Evolutionary conservation across 2,888 invertebrate species (phyloP), one percentile per base, ranked within the genome.

Genomic region (Drosophila subsilvestris): DNA sequence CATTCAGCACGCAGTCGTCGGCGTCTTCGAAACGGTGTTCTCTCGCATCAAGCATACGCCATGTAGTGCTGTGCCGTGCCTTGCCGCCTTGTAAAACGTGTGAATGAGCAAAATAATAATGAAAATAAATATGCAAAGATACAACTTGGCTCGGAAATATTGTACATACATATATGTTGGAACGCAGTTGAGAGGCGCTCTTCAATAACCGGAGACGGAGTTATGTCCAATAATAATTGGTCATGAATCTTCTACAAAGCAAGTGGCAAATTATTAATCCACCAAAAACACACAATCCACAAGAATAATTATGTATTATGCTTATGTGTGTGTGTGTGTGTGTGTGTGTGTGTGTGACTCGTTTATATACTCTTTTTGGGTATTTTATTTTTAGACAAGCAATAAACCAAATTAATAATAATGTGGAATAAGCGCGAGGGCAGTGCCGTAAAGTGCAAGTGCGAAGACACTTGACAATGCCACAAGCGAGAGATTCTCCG

Each of bases 241-340:
- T 68, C 68, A 85, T 85, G 85, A 85, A 85, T 85, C 81, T 85
- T 58, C 67, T 85, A 73, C 85, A 85, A 88, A 85, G 85, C 85
- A 85, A 85, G 85, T 85, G 80, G 50, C 66, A 44, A 57, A 47
- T 57, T 43, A 20, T 44, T 37, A 43, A 43, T 32, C 17, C 48
- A 14, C 3, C 20, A 18, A 18, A 6, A 18, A 6, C 5, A 37
- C 48, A 37, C 12, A 17, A 45, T 54, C 27, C 17, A 47, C 22
- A 43, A 50, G 29, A 68, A 49, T 32, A 22, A 12, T 17, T 43
- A 68, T 27, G 47, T 37, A 18, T 42, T 14, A 29, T 65, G 50
- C 27, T 3, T 53, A 27, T 47, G 22, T 12, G 17, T 51, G 43
- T 53, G 5, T 42, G 47, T 25, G 25, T 61, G 63, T 49, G 18